Conservation (phyloP, 1,140 invertebrate species). For the Scaptomyza montana region DNA sequence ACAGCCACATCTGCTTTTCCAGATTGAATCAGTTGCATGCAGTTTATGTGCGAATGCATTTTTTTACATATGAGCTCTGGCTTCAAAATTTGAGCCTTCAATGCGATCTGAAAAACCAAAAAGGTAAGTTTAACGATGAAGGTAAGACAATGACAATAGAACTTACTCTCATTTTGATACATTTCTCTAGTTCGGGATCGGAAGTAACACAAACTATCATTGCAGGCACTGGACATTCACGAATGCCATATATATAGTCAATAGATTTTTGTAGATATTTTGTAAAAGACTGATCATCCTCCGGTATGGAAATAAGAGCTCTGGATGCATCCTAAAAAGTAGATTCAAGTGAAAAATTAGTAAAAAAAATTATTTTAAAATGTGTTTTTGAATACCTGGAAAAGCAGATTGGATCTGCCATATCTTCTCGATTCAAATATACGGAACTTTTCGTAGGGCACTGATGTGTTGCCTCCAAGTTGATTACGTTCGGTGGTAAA, state of each 20-base stretch:
- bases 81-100: constrained; percentile 93
- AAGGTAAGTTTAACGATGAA: not conserved
- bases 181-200: constrained; percentile 95
- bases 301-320: constrained; percentile 86
- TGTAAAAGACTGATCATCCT: constrained; percentile 86
- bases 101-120: constrained; percentile 87
- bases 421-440: constrained; percentile 90
- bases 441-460: constrained; percentile 86
- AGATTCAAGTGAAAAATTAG: not conserved
- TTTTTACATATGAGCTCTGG: constrained; percentile 95
- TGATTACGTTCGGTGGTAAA: constrained; percentile 62
- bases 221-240: constrained; percentile 90
- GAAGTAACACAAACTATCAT: constrained; percentile 96
- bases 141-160: not conserved
- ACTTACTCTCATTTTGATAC: constrained; percentile 95
- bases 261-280: constrained; percentile 88
- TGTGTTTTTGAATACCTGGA: constrained; percentile 85
- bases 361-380: constrained; percentile 25
- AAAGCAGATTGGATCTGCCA: constrained; percentile 87
- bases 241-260: constrained; percentile 88
- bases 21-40: constrained; percentile 92
- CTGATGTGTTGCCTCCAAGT: constrained; percentile 61
- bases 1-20: constrained; percentile 94
- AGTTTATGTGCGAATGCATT: constrained; percentile 93
- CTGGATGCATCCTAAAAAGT: constrained; percentile 87